Evolutionary conservation across 2,888 invertebrate genomes (phyloP), one percentile per base, ranked within the genome.

Genomic region (Syritta pipiens): DNA sequence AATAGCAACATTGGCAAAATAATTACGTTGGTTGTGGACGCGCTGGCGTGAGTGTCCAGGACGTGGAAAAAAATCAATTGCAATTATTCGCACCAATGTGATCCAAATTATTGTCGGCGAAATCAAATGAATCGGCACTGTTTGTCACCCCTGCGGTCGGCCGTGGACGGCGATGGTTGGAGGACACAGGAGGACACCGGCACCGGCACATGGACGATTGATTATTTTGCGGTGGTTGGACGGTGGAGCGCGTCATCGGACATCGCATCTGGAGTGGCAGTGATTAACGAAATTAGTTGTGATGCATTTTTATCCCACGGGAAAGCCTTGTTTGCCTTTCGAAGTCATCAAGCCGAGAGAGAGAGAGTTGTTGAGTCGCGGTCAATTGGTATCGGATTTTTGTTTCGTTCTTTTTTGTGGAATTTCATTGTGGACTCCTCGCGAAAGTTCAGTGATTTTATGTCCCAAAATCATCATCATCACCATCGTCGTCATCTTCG

Each of bases 81-180:
- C 74, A 79, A 79, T 79, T 79, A 74, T 79, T 74, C 67, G 79
- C 79, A 79, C 79, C 79, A 79, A 79, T 79, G 79, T 74, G 79
- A 79, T 74, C 79, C 79, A 74, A 74, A 79, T 79, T 79, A 79
- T 79, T 79, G 74, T 74, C 79, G 79, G 79, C 79, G 42, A 79
- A 79, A 79, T 79, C 79, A 79, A 79, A 79, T 74, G 49, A 68
- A 79, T 79, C 79, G 79, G 79, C 79, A 67, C 55, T 74, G 79
- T 79, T 79, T 79, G 79, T 62, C 79, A 79, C 63, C 71, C 76
- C 63, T 49, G 51, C 35, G 55, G 63, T 35, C 10, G 48, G 37
- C 6, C 7, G 26, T n/a, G 22, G 28, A 22, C 12, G 17, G 30
- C 26, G 49, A 10, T 26, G 28, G 42, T 17, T 26, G 19, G 37